Conservation (phyloP, 2,888 invertebrate genomes). For the Amiota mariae region DNA sequence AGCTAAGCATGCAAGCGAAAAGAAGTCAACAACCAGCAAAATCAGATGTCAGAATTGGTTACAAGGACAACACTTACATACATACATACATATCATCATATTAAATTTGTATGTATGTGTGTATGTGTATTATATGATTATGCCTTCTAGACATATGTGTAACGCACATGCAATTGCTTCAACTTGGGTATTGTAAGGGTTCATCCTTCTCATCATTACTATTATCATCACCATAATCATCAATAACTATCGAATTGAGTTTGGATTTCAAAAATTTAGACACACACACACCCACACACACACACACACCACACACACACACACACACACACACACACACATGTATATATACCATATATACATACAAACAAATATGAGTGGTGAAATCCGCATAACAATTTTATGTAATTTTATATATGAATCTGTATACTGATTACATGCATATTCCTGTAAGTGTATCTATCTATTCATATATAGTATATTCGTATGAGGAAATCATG, state of each 20-base stretch:
- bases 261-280: not conserved
- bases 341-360: not conserved
- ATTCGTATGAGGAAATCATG: not conserved
- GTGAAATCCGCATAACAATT: not conserved
- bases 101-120: too few species aligned
- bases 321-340: not conserved
- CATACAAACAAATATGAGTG: too few species aligned
- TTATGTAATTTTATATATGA: not conserved
- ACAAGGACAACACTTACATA: not conserved
- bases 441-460: too few species aligned
- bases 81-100: too few species aligned
- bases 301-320: not conserved
- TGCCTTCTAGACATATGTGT: not conserved
- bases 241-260: conserved; percentile 20
- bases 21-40: too few species aligned
- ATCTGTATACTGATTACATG: not conserved
- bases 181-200: not conserved
- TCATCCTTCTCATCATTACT: too few species aligned
- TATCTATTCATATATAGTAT: not conserved
- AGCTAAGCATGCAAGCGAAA: too few species aligned
- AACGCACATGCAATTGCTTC: not conserved
- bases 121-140: too few species aligned
- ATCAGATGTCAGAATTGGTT: not conserved
- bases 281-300: not conserved
- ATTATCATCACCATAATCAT: not conserved